A percentile compares a stretch with the other conserved stretches of the same genome.
phyloP scores from a whole-genome alignment of 2,888 invertebrate species.

The Epinotia brunnichana region DNA sequence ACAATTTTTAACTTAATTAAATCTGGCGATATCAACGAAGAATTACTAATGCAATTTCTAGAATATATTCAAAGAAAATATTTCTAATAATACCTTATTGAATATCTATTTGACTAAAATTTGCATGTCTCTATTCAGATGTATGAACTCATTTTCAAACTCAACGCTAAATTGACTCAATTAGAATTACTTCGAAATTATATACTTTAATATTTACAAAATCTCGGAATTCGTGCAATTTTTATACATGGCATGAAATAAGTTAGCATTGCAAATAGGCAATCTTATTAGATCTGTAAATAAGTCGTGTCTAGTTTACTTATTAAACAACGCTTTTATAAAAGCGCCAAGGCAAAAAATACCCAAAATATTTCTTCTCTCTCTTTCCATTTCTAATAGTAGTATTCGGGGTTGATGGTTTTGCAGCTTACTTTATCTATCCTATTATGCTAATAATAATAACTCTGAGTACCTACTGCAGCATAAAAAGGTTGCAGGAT shows the following conservation, averaged over 20 bases:
- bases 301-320: not conserved
- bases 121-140: slow-evolving; percentile 14
- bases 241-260: slow-evolving; percentile 1
- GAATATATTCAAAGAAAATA: slow-evolving; percentile 4
- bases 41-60: not conserved
- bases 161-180: not conserved
- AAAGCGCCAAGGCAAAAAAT: too few species aligned
- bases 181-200: not conserved
- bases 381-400: too few species aligned
- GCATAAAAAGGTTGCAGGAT: too few species aligned
- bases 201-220: slow-evolving; percentile 7
- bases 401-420: too few species aligned
- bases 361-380: too few species aligned
- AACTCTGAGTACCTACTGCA: too few species aligned
- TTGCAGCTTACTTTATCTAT: too few species aligned
- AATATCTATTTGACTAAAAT: not conserved
- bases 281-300: slow-evolving; percentile 11
- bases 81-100: not conserved
- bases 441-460: too few species aligned
- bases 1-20: too few species aligned
- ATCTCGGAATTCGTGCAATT: not conserved
- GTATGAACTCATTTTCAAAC: slow-evolving; percentile 23
- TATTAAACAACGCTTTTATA: too few species aligned
- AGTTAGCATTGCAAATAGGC: slow-evolving; percentile 2
- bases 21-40: too few species aligned